Conservation (phyloP, 1,140 invertebrate genomes). For the Pararge aegeria region DNA sequence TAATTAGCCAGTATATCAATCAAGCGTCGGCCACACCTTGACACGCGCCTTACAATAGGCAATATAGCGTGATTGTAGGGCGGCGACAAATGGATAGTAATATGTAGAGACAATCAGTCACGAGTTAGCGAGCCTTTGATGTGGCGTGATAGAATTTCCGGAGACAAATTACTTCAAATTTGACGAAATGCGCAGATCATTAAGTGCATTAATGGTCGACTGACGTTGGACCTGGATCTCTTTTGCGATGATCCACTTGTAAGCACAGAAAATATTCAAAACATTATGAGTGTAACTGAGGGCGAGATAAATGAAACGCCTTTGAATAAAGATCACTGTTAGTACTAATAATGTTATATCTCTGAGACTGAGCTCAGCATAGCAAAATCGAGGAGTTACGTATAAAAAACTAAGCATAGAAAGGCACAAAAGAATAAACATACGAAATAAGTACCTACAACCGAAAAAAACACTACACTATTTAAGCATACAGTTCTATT, state of each 20-base stretch:
- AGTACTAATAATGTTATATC: too few relatives aligned
- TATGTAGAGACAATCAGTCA: slow-evolving; percentile 10
- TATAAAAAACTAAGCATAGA: too few relatives aligned
- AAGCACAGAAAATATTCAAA: too few relatives aligned
- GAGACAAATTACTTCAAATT: neutral
- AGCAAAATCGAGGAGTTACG: too few relatives aligned
- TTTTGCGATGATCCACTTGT: neutral
- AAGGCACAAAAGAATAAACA: too few relatives aligned
- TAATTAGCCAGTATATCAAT: slow-evolving; percentile 10
- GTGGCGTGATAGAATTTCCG: neutral
- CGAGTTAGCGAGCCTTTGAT: neutral
- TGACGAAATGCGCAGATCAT: neutral
- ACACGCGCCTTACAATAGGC: slow-evolving; percentile 4
- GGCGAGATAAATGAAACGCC: too few relatives aligned
- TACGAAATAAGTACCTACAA: too few relatives aligned
- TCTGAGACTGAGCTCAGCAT: too few relatives aligned
- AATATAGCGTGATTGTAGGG: neutral
- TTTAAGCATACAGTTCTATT: too few relatives aligned
- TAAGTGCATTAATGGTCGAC: neutral
- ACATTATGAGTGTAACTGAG: too few relatives aligned
- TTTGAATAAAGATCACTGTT: too few relatives aligned
- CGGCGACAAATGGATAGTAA: neutral
- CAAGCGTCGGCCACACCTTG: slow-evolving; percentile 8
- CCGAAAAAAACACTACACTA: too few relatives aligned
- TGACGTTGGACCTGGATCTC: neutral